Conservation (phyloP, 2,888 invertebrate genomes). For the Carcina quercana region DNA sequence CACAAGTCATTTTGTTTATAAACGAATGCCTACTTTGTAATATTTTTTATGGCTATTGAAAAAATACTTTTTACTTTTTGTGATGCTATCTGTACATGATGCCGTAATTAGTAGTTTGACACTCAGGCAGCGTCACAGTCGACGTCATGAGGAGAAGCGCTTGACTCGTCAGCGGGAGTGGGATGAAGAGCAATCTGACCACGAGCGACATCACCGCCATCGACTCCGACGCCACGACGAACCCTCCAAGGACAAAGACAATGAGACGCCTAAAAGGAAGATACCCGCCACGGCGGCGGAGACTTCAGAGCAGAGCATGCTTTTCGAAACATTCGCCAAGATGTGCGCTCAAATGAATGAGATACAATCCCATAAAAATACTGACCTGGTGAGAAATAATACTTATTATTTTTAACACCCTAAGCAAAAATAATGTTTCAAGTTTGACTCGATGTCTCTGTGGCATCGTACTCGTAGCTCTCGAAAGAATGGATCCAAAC, state of each 20-base stretch:
- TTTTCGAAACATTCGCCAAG: constrained; percentile 58
- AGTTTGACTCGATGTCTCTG: too few species aligned
- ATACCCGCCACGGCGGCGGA: neutral
- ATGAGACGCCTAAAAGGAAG: neutral
- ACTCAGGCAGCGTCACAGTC: constrained; percentile 44
- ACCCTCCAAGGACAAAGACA: too few species aligned
- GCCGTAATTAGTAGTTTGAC: too few species aligned
- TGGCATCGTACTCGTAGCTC: too few species aligned
- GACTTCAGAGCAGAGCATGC: constrained; percentile 33
- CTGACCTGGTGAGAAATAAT: neutral
- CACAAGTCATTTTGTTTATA: too few species aligned
- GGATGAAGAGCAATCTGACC: constrained; percentile 24
- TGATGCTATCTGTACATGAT: too few species aligned
- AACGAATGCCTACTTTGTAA: too few species aligned
- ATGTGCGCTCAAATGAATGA: constrained; percentile 47
- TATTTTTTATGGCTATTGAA: too few species aligned
- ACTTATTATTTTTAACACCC: too few species aligned
- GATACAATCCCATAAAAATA: constrained; percentile 16
- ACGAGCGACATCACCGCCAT: constrained; percentile 32
- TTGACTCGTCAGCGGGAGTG: constrained; percentile 23
- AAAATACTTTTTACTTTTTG: too few species aligned
- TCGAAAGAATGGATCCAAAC: too few species aligned
- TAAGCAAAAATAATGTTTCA: too few species aligned
- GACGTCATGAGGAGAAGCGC: constrained; percentile 41
- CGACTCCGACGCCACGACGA: constrained; percentile 32